These are phyloP conservation scores for Macropus fuliginosus DNA, from an alignment of 2,797 vertebrate species.

Conservation along the genomic window DNA sequence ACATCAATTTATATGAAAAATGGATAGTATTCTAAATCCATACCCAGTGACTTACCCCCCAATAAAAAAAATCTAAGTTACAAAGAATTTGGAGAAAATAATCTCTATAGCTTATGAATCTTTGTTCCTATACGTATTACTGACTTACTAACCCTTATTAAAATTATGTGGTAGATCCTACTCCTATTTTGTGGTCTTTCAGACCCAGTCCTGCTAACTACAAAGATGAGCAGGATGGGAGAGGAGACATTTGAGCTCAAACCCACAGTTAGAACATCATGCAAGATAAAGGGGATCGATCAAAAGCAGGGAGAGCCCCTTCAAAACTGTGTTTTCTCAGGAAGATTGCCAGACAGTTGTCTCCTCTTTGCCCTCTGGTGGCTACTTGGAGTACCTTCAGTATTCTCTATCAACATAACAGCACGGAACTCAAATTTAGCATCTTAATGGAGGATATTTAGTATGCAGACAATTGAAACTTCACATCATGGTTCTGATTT, in stretches of 20 bases:
- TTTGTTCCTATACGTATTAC: background rate
- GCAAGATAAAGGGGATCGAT: background rate
- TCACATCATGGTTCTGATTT: background rate
- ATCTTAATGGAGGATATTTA: background rate
- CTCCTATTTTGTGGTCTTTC: background rate
- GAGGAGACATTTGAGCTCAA: background rate
- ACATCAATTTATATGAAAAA: background rate
- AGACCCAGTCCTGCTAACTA: background rate
- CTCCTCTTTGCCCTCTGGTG: constrained; percentile 21
- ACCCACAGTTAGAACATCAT: no score
- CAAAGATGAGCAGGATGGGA: background rate
- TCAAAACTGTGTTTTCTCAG: background rate
- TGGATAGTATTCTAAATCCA: background rate
- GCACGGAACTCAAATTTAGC: background rate
- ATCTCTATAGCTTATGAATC: background rate
- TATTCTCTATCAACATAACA: background rate
- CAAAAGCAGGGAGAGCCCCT: background rate
- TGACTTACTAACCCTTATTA: background rate
- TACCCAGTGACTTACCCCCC: background rate
- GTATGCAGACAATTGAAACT: background rate
- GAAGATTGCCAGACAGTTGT: background rate
- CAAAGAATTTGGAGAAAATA: background rate
- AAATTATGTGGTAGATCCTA: background rate
- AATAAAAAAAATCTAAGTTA: background rate
- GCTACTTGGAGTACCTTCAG: constrained; percentile 17